Conservation (phyloP, 2,113 vertebrate species). For the Nettapus auritus region DNA sequence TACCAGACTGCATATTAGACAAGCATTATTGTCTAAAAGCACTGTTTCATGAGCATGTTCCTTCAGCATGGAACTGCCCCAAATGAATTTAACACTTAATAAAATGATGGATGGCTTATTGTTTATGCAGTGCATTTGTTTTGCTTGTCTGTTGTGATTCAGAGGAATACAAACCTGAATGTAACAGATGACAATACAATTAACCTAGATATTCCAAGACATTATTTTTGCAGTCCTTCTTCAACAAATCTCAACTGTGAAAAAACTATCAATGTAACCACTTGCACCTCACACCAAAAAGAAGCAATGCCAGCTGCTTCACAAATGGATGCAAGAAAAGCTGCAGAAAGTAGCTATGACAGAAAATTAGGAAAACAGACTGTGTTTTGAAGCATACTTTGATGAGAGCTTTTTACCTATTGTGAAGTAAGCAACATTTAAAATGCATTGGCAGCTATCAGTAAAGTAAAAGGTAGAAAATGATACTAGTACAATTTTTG, state of each 20-base stretch:
- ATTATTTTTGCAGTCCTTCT: background rate
- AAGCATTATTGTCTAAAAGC: background rate
- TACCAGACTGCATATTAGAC: background rate
- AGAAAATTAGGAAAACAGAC: background rate
- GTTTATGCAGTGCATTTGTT: background rate
- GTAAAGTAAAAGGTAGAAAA: background rate
- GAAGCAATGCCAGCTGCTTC: background rate
- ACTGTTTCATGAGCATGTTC: background rate
- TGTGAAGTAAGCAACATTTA: background rate
- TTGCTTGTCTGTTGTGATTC: background rate
- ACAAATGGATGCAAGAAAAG: background rate
- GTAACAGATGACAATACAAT: background rate
- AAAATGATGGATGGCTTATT: background rate
- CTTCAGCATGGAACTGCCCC: background rate
- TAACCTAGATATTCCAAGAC: background rate
- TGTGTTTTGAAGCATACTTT: background rate
- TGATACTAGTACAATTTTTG: background rate
- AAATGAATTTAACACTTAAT: background rate
- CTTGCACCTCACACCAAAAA: background rate
- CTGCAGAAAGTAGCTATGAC: background rate
- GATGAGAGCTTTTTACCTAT: background rate
- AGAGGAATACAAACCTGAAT: background rate
- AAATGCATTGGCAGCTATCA: background rate
- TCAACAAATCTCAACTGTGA: background rate
- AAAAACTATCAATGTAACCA: background rate